Evolutionary conservation across 2,797 vertebrate genomes (phyloP).

Genomic region (Onychomys torridus): DNA sequence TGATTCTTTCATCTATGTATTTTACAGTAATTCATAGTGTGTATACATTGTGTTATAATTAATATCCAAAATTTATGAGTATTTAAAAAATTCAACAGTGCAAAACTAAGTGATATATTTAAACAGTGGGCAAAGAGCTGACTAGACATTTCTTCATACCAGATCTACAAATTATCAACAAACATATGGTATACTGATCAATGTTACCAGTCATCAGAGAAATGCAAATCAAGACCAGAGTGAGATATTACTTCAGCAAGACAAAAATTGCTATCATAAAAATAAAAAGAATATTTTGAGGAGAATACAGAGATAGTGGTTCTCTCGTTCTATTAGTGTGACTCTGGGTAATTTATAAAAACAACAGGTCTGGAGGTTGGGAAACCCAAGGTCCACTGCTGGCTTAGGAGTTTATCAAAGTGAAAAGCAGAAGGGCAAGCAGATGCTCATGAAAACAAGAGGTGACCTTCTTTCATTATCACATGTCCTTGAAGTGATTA

Average conservation of each 20-base stretch:
- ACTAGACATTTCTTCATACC: not conserved
- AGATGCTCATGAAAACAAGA: not conserved
- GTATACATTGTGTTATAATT: not conserved
- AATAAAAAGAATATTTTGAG: not conserved
- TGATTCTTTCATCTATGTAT: not conserved
- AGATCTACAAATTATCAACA: not conserved
- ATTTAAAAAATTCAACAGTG: not conserved
- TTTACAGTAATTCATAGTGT: not conserved
- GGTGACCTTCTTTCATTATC: not conserved
- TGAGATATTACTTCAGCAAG: not conserved
- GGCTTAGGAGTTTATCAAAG: not conserved
- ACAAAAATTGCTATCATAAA: not conserved
- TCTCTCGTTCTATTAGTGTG: not conserved
- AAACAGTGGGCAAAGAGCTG: not conserved
- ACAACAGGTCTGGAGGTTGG: not conserved
- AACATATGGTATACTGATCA: not conserved
- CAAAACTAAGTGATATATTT: not conserved
- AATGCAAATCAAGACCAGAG: not conserved
- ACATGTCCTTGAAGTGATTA: not conserved
- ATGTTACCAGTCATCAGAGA: not conserved
- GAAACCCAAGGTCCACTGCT: not conserved
- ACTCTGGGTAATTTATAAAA: not conserved
- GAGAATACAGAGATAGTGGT: not conserved
- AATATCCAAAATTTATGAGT: not conserved
- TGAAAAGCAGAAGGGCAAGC: not conserved